Base-by-base conservation (phyloP, 2,888 invertebrate species). In the Acheta domesticus region DNA sequence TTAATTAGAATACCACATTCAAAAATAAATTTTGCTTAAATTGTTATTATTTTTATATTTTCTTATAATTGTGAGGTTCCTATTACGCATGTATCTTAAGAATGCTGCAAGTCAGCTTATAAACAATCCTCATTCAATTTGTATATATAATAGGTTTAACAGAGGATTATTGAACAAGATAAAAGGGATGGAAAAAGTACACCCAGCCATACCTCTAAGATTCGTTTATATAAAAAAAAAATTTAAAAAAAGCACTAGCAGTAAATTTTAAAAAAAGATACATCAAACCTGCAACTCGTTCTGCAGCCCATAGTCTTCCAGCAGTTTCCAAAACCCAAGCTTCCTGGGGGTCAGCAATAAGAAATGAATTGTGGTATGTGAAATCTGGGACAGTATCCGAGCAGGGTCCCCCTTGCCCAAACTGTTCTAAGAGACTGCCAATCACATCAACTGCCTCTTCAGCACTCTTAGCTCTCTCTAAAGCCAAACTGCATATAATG, bases 311-410 rank as follows among this genome's bases (percentile, higher is more conserved):
- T 80, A 92, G 88, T 83, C 91, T 91, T 2, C 93, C 94, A 80
- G 92, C 92, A 36, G 94, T 93, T 86, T 95, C 95, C 49, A 95
- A 85, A 0, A 92, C 88, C 93, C 93, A 94, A 48, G 91, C 93
- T 83, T 90, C 90, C 14, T 86, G 88, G 4, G 89, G 86, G 87
- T 95, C 95, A 82, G 92, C 93, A 82, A 94, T 91, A 77, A 95
- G 85, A 85, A 93, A 94, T 78, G 93, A 93, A 84, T 93, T 93
- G 85, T 94, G 93, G 83, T 93, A 92, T 82, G 89, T 88, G 81
- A 92, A 90, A 77, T 87, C 88, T 21, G 89, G 86, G 81, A 90
- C 90, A 50, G 86, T 85, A 81, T 91, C 90, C 1, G 91, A 90
- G 84, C 92, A 93, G 0, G 91, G 91, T 0, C 93, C 93, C 8